A percentile compares a stretch with the other conserved stretches of the same genome.
Conservation (phyloP, 2,888 invertebrate species). For the Nymphalis polychloros region DNA sequence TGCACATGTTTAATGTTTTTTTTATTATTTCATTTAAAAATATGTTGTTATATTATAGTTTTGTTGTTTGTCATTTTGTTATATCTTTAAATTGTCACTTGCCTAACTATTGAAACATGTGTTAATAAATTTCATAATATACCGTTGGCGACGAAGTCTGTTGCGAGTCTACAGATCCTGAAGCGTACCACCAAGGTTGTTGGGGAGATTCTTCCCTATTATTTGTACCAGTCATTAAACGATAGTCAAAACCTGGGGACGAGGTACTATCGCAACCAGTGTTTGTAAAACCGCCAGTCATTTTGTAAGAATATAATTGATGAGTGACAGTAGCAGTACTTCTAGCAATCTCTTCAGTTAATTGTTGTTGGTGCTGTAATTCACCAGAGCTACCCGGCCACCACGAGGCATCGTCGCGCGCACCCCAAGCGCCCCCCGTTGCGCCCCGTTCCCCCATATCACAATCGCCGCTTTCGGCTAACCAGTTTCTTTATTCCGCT, state of each 20-base stretch:
- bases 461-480: constrained; percentile 68
- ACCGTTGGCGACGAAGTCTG: constrained; percentile 76
- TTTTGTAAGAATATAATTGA: constrained; percentile 92
- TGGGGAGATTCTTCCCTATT: constrained; percentile 75
- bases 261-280: constrained; percentile 83
- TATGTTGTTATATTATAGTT: not conserved
- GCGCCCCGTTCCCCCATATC: constrained; percentile 79
- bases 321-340: constrained; percentile 80
- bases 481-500: constrained; percentile 73
- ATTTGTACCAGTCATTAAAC: constrained; percentile 83
- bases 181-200: constrained; percentile 88
- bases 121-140: constrained; percentile 40
- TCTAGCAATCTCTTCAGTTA: constrained; percentile 75
- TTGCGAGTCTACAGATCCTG: constrained; percentile 82
- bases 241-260: constrained; percentile 88
- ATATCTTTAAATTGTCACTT: not conserved
- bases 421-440: constrained; percentile 82
- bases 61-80: not conserved
- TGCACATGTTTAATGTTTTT: too few relatives aligned
- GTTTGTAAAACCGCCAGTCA: constrained; percentile 91
- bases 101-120: not conserved
- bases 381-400: constrained; percentile 78
- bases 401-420: constrained; percentile 82
- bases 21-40: not conserved
- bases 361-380: constrained; percentile 77